Conservation (phyloP, 2,797 vertebrate genomes). For the Pachyuromys duprasi region DNA sequence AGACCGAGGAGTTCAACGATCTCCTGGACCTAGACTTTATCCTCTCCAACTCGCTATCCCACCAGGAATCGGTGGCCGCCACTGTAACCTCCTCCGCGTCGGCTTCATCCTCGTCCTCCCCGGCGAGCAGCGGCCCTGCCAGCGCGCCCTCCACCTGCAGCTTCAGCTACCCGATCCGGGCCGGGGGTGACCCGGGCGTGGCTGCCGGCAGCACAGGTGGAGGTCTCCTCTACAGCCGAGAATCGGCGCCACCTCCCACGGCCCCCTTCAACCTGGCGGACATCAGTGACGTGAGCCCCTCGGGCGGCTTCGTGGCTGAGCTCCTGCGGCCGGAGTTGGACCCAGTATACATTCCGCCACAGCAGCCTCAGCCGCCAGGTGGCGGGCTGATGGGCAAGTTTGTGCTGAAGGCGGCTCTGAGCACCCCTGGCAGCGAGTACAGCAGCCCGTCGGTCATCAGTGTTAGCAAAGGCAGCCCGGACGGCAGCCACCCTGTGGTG, state of each 20-base stretch:
- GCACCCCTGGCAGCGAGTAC: constrained; percentile 91
- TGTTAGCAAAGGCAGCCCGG: constrained; percentile 87
- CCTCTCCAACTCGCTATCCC: constrained; percentile 95
- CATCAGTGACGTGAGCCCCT: constrained; percentile 95
- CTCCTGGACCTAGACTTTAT: constrained; percentile 98
- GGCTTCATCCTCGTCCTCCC: constrained; percentile 88
- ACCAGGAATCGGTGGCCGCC: constrained; percentile 90
- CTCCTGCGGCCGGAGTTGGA: constrained; percentile 97
- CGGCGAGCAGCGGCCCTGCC: constrained; percentile 86
- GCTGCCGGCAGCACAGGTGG: constrained; percentile 68
- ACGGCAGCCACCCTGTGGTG: constrained; percentile 85
- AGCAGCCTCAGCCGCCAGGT: constrained; percentile 84
- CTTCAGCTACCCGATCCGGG: constrained; percentile 91
- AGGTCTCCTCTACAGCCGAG: constrained; percentile 82
- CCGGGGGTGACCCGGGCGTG: constrained; percentile 86
- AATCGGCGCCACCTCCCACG: constrained; percentile 77
- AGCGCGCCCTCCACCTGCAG: constrained; percentile 88
- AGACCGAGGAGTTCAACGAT: constrained; percentile 94
- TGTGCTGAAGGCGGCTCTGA: constrained; percentile 94
- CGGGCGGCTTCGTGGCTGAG: constrained; percentile 97
- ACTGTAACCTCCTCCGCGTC: constrained; percentile 89
- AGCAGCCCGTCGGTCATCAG: constrained; percentile 87
- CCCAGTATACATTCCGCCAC: constrained; percentile 94
- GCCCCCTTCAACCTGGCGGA: constrained; percentile 91
- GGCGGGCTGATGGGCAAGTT: constrained; percentile 96